Evolutionary conservation across 2,888 invertebrate species (phyloP).

Genomic region (Patella pellucida): DNA sequence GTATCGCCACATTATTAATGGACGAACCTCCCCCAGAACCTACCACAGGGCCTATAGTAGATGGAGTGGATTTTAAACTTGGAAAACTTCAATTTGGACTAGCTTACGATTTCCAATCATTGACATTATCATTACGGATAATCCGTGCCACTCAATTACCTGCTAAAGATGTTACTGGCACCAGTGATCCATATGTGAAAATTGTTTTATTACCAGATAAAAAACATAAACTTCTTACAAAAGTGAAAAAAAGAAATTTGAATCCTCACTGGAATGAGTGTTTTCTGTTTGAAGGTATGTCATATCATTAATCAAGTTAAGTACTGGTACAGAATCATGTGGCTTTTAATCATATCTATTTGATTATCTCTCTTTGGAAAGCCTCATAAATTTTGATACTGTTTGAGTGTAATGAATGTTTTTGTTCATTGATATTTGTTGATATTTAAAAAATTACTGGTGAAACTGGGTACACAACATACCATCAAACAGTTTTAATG

Average conservation of each 20-base stretch:
- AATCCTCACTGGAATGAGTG: slow-evolving; percentile 71
- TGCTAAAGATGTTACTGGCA: slow-evolving; percentile 70
- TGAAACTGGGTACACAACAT: too few species aligned
- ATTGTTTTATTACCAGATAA: slow-evolving; percentile 68
- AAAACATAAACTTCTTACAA: slow-evolving; percentile 69
- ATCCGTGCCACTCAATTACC: slow-evolving; percentile 65
- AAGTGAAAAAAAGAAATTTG: slow-evolving; percentile 69
- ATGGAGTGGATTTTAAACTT: slow-evolving; percentile 61
- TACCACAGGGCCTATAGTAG: slow-evolving; percentile 40
- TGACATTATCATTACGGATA: slow-evolving; percentile 65
- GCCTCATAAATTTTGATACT: too few species aligned
- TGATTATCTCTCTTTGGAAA: too few species aligned
- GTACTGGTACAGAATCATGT: not conserved
- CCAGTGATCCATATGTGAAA: slow-evolving; percentile 71
- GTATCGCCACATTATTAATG: slow-evolving; percentile 61
- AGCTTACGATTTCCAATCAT: slow-evolving; percentile 66
- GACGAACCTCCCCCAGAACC: slow-evolving; percentile 51
- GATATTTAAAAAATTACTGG: too few species aligned
- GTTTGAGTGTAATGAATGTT: too few species aligned
- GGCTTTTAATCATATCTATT: too few species aligned
- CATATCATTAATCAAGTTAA: not conserved
- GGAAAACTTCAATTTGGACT: slow-evolving; percentile 66
- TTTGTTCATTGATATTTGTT: too few species aligned
- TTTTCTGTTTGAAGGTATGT: slow-evolving; percentile 76
- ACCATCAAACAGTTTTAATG: too few species aligned